Percentiles rank a stretch among this genome's conserved stretches.
These are phyloP conservation scores for Drosophila bunnanda DNA, from an alignment of 2,888 invertebrate genomes.

Conservation along the genomic window DNA sequence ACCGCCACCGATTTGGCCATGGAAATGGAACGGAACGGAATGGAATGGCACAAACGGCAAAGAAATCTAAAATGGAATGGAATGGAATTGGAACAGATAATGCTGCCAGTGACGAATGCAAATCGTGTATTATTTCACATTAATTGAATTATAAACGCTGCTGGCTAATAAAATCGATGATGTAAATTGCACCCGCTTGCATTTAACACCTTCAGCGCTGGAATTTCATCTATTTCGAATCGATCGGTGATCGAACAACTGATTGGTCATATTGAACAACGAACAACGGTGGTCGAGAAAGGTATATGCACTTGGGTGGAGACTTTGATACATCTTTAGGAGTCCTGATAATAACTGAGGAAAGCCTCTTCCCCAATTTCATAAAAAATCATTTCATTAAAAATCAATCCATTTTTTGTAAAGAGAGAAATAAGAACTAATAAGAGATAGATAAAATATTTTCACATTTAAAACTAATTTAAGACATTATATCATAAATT, in stretches of 20 bases:
- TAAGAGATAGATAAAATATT: no score
- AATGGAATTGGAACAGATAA: background rate
- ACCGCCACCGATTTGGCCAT: slow-evolving; percentile 57
- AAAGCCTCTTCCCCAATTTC: no score
- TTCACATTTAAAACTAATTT: no score
- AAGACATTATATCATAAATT: no score
- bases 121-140: slow-evolving; percentile 48
- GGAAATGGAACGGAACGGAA: background rate
- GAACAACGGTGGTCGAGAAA: no score
- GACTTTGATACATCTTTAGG: background rate
- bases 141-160: slow-evolving; percentile 77
- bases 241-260: background rate
- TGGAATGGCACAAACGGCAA: background rate
- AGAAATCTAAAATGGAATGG: background rate
- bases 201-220: slow-evolving; percentile 73
- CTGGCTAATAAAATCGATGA: slow-evolving; percentile 82
- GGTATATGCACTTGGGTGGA: slow-evolving; percentile 5
- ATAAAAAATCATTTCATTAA: no score
- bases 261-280: background rate
- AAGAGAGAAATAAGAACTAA: no score
- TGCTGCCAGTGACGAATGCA: no score
- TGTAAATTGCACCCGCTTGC: slow-evolving; percentile 81
- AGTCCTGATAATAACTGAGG: background rate
- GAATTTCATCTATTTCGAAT: slow-evolving; percentile 75
- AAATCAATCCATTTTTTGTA: no score